Base-by-base conservation (phyloP, 1,140 invertebrate genomes). In the Druon quercuslanigerum region DNA sequence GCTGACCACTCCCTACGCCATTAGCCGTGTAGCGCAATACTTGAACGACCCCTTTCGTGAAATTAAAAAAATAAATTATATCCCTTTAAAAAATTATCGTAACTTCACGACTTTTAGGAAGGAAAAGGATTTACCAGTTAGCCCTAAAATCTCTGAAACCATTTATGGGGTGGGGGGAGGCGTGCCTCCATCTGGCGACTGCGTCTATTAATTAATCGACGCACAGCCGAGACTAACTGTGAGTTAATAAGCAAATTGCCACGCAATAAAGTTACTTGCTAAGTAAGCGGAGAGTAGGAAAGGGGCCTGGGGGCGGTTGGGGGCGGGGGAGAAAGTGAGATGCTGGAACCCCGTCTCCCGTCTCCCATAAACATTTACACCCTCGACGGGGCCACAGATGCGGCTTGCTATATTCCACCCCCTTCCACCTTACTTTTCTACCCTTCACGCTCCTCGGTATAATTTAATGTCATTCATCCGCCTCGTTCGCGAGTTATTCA, bases 241-340 rank as follows among this genome's bases (percentile, higher is more conserved):
- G 83, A 90, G 87, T 91, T 90, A 90, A 91, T 91, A 91, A 91
- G 89, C 89, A 91, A 90, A 91, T 91, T 90, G 90, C 87, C 81
- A 86, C 83, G 89, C 87, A 89, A 91, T 91, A 90, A 91, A 91
- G 88, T 90, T 87, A 82, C 83, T 82, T 79, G 86, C 83, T 78
- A 82, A 82, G 82, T 80, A 74, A 46, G 72, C 75, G 51, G 80
- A 83, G 79, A 76, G 40, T 46, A 46, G 40, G 40, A 46, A 46
- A 46, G 40, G 40, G 9, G 40, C 7, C 7, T 46, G 77, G 80
- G 81, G 78, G 25, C 25, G 25, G 25, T 3, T 25, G 25, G 25
- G 1, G 25, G 79, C 25, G 25, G 14, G 50, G 57, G 79, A 76
- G 77, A 66, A 77, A 79, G 74, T 78, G 79, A 73, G 79, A 83